Base-by-base conservation (phyloP, 2,113 vertebrate genomes). In the Albula goreensis region DNA sequence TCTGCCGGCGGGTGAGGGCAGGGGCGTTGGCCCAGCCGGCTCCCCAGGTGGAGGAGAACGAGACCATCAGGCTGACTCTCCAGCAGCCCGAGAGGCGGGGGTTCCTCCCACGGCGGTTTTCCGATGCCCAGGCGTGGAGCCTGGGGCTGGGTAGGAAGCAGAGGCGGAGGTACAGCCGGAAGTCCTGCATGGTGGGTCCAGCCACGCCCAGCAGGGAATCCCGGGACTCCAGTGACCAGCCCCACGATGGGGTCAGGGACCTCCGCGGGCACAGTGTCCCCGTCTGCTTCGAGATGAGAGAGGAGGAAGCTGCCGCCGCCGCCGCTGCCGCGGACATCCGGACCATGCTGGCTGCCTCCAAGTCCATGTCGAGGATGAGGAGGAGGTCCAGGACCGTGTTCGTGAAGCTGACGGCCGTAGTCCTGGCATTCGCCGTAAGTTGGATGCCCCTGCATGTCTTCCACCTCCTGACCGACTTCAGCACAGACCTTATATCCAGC, bases 371-470 rank as follows among this genome's bases (percentile, higher is more conserved):
- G 41, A 93, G 95, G 85, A 92, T 96, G 74, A 95, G 91, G 86
- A 96, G 93, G 81, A 91, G 96, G 85, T 96, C 96, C 1, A 94
- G 95, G 15, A 92, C 92, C 81, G 95, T 96, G 57, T 96, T 96
- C 90, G 95, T 95, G 86, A 95, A 96, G 90, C 89, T 96, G 87
- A 96, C 96, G 12, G 77, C 94, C 12, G 56, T 97, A 86, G 96
- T 96, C 82, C 11, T 96, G 48, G 96, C 95, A 83, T 96, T 96
- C 83, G 96, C 95, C 0, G 91, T 97, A 49, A 96, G 96, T 2
- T 97, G 96, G 96, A 96, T 97, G 96, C 96, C 96, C 3, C 94
- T 97, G 60, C 96, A 97, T 86, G 92, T 97, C 74, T 97, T 97
- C 89, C 96, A 96, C 4, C 93, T 97, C 85, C 95, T 96, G n/a